Evolutionary conservation across 2,888 invertebrate genomes (phyloP), one percentile per base, ranked within the genome.

Genomic region (Petrophora chlorosata): DNA sequence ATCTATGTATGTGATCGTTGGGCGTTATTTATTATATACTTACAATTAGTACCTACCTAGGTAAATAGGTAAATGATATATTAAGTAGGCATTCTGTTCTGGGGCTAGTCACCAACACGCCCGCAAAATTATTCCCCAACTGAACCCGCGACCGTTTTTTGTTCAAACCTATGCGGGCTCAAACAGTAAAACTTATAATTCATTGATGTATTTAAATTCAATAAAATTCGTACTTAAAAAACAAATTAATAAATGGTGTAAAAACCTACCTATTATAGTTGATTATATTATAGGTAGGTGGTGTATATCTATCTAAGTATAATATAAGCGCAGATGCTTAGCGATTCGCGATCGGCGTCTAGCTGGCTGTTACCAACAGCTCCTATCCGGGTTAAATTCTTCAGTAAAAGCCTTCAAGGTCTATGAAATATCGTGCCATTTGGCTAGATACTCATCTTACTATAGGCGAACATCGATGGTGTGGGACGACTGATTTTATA

Each of bases 381-480:
- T 64, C 49, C 69, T 61, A 77, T 81, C 79, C 80, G 78, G 78
- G 79, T 81, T 71, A 67, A 71, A 57, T 52, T 56, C 34, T 41
- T 28, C 10, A 61, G 67, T 73, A 61, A 65, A 71, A 68, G 65
- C 63, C 53, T 59, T 61, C 65, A 65, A 65, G 65, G 73, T 66
- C 67, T 59, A 46, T 52, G 40, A 65, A 68, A 67, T 72, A 73
- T 61, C 65, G 58, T 52, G 61, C 56, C 67, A 67, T 67, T 70
- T 63, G 58, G 61, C 60, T 68, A 59, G 53, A 29, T 36, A 14
- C 56, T 58, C 53, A 53, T 64, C 55, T 39, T 28, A 15, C 16
- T 4, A 10, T 16, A 36, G 14, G 15, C 14, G 29, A 28, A 16
- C 36, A 26, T 25, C 12, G 26, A 33, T 38, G 12, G 36, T 43